Evolutionary conservation across 2,113 vertebrate species (phyloP).

Genomic region (Ctenomys sociabilis): DNA sequence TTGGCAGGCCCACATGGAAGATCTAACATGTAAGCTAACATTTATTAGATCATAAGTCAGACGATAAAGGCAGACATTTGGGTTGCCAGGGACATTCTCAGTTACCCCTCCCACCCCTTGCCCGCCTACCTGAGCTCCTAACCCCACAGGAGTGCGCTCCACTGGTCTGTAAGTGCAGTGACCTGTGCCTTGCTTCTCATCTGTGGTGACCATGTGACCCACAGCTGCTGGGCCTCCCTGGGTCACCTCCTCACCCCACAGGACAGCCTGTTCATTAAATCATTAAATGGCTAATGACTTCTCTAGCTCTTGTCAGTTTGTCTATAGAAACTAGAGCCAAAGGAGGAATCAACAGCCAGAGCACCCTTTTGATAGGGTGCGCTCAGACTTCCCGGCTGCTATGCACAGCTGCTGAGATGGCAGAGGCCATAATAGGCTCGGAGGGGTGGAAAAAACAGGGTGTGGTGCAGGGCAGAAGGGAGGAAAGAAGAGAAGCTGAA

Average conservation of each 20-base stretch:
- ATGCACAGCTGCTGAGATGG: not conserved
- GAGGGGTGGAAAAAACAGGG: not conserved
- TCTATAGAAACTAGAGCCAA: constrained; percentile 52
- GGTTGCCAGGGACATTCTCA: not conserved
- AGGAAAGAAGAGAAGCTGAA: not conserved
- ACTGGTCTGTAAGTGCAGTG: not conserved
- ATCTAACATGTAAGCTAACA: not conserved
- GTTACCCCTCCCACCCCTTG: not conserved
- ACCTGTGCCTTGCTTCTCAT: not conserved
- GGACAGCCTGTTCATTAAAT: not conserved
- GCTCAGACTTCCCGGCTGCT: not conserved
- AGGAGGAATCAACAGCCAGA: not conserved
- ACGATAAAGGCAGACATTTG: not conserved
- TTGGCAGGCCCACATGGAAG: not conserved
- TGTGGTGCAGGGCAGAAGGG: not conserved
- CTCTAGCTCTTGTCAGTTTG: not conserved
- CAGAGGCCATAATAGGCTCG: not conserved
- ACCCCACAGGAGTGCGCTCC: too few relatives aligned
- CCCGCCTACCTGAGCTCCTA: not conserved
- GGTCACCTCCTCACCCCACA: too few relatives aligned
- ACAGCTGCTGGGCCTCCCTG: not conserved
- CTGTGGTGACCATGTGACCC: not conserved
- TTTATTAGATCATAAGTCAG: not conserved
- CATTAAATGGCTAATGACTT: constrained; percentile 20
- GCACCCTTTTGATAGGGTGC: not conserved